These are phyloP conservation scores for Lagocephalus sceleratus DNA, from an alignment of 2,797 vertebrate species.

Conservation along the genomic window DNA sequence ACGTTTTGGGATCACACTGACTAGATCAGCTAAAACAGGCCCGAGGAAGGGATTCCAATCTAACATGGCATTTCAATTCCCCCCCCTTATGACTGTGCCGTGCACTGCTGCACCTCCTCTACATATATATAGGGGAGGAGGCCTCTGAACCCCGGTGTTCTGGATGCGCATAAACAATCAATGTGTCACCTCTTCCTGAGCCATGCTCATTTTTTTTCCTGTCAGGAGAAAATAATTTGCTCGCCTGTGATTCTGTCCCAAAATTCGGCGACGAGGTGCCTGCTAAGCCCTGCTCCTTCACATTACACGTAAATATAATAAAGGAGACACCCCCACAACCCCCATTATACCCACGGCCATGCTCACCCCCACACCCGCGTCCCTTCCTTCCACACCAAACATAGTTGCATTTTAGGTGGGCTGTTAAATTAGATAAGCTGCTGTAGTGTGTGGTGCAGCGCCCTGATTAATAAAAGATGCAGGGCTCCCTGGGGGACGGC, in stretches of 20 bases:
- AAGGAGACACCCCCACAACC: slow-evolving; percentile 36
- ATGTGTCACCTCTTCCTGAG: slow-evolving; percentile 82
- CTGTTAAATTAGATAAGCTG: slow-evolving; percentile 86
- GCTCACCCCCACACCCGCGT: slow-evolving; percentile 52
- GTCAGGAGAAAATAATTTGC: slow-evolving; percentile 85
- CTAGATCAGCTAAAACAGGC: slow-evolving; percentile 47
- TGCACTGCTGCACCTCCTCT: slow-evolving; percentile 72
- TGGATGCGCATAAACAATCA: slow-evolving; percentile 83
- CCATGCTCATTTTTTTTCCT: slow-evolving; percentile 80
- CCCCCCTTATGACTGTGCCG: slow-evolving; percentile 67
- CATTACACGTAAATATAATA: slow-evolving; percentile 35
- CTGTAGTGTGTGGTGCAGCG: slow-evolving; percentile 74
- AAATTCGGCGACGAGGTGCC: slow-evolving; percentile 77
- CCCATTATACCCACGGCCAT: slow-evolving; percentile 48
- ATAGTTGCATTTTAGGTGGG: slow-evolving; percentile 73
- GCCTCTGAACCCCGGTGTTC: slow-evolving; percentile 70
- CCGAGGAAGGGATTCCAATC: slow-evolving; percentile 70
- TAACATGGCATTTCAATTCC: slow-evolving; percentile 82
- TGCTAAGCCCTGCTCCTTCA: slow-evolving; percentile 70
- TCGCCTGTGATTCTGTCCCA: slow-evolving; percentile 82
- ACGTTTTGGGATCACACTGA: slow-evolving; percentile 29
- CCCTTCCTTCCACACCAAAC: slow-evolving; percentile 62
- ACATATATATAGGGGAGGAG: slow-evolving; percentile 77
- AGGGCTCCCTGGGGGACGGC: slow-evolving; percentile 74
- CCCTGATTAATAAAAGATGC: slow-evolving; percentile 88